Evolutionary conservation across 2,113 vertebrate genomes (phyloP).

Genomic region (Plecotus auritus): DNA sequence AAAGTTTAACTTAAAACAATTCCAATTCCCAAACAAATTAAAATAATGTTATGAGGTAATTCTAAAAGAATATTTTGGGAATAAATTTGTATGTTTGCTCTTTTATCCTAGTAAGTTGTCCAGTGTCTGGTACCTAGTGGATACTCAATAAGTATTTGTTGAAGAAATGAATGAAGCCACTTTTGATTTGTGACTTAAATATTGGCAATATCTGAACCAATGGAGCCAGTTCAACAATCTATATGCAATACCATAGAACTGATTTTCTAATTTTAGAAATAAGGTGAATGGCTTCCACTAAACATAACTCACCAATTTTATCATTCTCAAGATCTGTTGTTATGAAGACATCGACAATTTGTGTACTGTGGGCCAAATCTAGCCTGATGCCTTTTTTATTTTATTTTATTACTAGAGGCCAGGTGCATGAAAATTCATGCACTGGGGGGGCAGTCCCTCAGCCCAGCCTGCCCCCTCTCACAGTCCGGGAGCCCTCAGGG

Average conservation of each 20-base stretch:
- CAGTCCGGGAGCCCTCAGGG: too few species aligned
- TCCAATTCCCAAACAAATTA: not conserved
- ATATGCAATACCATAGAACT: not conserved
- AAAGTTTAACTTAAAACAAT: not conserved
- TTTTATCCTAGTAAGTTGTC: not conserved
- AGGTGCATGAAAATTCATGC: too few species aligned
- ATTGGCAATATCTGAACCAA: not conserved
- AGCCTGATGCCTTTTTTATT: not conserved
- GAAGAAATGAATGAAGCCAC: not conserved
- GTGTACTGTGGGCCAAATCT: not conserved
- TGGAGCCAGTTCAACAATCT: not conserved
- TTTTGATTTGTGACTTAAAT: constrained; percentile 33
- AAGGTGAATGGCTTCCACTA: not conserved
- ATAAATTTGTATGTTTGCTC: not conserved
- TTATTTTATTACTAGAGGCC: too few species aligned
- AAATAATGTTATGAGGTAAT: not conserved
- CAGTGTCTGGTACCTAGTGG: not conserved
- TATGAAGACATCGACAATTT: not conserved
- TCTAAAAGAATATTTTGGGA: not conserved
- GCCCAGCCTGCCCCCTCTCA: too few species aligned
- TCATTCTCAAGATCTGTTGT: not conserved
- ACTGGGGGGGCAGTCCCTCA: too few species aligned
- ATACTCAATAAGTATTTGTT: not conserved
- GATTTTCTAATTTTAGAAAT: not conserved
- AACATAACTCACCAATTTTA: not conserved